Evolutionary conservation across 2,797 vertebrate species (phyloP).

Genomic region (Acanthurus tractus): DNA sequence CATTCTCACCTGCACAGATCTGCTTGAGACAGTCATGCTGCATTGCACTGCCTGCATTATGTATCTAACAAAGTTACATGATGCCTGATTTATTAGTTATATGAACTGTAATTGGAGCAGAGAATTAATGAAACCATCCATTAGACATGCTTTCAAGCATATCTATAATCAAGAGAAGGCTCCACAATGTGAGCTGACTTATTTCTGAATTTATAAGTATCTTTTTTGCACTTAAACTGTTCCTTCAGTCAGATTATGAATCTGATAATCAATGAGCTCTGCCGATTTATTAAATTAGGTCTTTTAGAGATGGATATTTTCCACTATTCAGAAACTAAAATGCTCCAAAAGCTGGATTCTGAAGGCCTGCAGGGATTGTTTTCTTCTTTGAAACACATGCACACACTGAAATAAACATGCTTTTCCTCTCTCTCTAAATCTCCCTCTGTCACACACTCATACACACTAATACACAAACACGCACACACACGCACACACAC

Average conservation of each 20-base stretch:
- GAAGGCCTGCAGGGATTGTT: neutral
- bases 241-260: constrained; percentile 37
- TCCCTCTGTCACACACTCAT: neutral
- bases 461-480: neutral
- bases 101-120: constrained; percentile 11
- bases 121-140: constrained; percentile 50
- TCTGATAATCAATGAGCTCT: constrained; percentile 44
- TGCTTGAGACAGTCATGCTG: neutral
- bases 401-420: neutral
- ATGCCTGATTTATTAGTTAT: constrained; percentile 2
- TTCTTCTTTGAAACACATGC: neutral
- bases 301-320: constrained; percentile 25
- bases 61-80: neutral
- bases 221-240: constrained; percentile 19
- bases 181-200: constrained; percentile 40
- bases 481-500: neutral
- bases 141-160: constrained; percentile 34
- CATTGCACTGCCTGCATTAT: neutral
- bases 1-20: constrained; percentile 17
- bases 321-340: neutral
- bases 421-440: neutral
- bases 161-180: constrained; percentile 40
- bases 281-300: constrained; percentile 26
- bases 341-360: neutral
- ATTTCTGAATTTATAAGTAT: constrained; percentile 42